Conservation (phyloP, 2,888 invertebrate genomes). For the Agrochola circellaris region DNA sequence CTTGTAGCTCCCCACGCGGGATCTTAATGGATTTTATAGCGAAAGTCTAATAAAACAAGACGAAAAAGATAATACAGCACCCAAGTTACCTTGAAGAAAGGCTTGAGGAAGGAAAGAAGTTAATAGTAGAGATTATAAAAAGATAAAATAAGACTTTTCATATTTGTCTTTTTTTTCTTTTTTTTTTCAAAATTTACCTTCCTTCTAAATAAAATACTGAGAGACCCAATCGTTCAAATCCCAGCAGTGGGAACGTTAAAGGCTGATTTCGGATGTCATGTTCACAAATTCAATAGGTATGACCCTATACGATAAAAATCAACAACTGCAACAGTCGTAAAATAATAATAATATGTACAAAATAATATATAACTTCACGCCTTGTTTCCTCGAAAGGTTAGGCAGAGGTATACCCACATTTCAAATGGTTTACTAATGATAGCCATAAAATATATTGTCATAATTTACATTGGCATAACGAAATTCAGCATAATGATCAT, state of each 20-base stretch:
- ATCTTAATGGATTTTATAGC: conserved; percentile 33
- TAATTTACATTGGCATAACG: too few relatives aligned
- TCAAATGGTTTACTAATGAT: too few relatives aligned
- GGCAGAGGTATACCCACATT: too few relatives aligned
- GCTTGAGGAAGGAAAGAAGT: background rate
- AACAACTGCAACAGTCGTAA: background rate
- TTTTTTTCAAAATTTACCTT: too few relatives aligned
- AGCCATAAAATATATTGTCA: too few relatives aligned
- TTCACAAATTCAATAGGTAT: background rate
- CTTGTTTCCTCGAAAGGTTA: too few relatives aligned
- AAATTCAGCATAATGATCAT: too few relatives aligned
- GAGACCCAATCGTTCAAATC: background rate
- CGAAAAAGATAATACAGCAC: conserved; percentile 24
- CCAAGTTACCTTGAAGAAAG: background rate
- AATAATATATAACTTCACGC: too few relatives aligned
- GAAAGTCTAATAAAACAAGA: conserved; percentile 36
- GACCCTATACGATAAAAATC: background rate
- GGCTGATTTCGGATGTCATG: background rate
- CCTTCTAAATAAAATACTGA: background rate
- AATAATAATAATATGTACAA: too few relatives aligned
- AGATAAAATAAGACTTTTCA: background rate
- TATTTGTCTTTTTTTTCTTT: too few relatives aligned
- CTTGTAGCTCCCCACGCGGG: conserved; percentile 20
- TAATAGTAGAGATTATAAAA: background rate
- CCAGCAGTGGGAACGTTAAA: too few relatives aligned